Conservation (phyloP, 2,888 invertebrate genomes). For the Hedychridium roseum region DNA sequence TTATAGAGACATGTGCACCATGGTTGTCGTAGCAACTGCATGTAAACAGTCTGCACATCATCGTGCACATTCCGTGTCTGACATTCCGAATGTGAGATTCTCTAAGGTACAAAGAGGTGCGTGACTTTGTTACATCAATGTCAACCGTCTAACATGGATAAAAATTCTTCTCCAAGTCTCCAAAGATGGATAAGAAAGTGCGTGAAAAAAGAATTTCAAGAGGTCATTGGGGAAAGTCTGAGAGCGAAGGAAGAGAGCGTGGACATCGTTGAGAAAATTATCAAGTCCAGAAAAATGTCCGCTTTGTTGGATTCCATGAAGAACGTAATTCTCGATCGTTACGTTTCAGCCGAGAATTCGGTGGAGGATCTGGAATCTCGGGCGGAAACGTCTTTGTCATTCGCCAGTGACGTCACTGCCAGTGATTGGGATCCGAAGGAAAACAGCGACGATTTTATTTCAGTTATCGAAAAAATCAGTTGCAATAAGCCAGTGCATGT, state of each 20-base stretch:
- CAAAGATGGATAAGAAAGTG: conserved; percentile 52
- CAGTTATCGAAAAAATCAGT: conserved; percentile 50
- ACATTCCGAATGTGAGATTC: too few species aligned
- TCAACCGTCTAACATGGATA: conserved; percentile 44
- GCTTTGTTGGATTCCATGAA: conserved; percentile 44
- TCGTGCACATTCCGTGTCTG: too few species aligned
- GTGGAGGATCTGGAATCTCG: conserved; percentile 35
- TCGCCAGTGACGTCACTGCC: conserved; percentile 47
- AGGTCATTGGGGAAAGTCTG: conserved; percentile 37
- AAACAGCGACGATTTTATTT: conserved; percentile 35
- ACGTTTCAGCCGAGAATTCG: conserved; percentile 21
- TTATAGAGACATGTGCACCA: too few species aligned
- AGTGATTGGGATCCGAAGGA: conserved; percentile 53
- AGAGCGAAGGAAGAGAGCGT: conserved; percentile 30
- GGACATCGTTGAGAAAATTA: conserved; percentile 43
- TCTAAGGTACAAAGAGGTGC: too few species aligned
- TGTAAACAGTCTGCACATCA: too few species aligned
- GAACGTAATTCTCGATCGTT: conserved; percentile 33
- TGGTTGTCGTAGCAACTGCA: too few species aligned
- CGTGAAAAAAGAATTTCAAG: conserved; percentile 51
- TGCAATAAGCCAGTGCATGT: conserved; percentile 56
- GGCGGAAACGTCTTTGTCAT: conserved; percentile 47
- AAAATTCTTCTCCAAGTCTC: conserved; percentile 40
- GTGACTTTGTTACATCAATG: too few species aligned
- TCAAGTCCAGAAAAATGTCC: conserved; percentile 47